Conservation (phyloP, 2,113 vertebrate species). For the Gasterosteus nipponicus region DNA sequence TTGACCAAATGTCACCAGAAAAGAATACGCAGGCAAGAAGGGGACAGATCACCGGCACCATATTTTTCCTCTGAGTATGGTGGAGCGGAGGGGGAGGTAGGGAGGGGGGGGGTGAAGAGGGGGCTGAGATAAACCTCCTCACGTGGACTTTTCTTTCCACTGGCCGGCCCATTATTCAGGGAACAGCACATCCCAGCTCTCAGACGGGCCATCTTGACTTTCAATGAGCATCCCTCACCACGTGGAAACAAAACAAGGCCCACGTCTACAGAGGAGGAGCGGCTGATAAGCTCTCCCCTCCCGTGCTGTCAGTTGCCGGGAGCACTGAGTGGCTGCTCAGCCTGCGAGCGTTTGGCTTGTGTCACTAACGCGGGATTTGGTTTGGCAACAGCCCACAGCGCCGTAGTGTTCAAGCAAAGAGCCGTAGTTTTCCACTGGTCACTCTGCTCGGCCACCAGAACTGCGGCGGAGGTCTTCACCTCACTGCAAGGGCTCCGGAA, state of each 20-base stretch:
- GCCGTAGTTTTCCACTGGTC: slow-evolving; percentile 63
- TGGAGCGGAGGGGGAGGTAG: not conserved
- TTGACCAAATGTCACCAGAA: slow-evolving; percentile 5
- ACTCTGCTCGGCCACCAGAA: slow-evolving; percentile 51
- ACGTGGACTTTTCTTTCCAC: slow-evolving; percentile 19
- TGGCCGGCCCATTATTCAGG: not conserved
- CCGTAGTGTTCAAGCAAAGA: slow-evolving; percentile 62
- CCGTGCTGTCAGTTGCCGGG: slow-evolving; percentile 39
- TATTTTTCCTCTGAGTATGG: slow-evolving; percentile 19
- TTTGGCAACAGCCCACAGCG: slow-evolving; percentile 65
- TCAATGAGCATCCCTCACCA: slow-evolving; percentile 46
- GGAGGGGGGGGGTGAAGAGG: slow-evolving; percentile 18
- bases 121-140: slow-evolving; percentile 41
- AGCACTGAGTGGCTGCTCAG: slow-evolving; percentile 49
- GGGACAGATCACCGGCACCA: not conserved
- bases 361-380: slow-evolving; percentile 61
- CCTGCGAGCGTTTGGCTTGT: slow-evolving; percentile 51
- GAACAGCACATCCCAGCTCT: slow-evolving; percentile 28
- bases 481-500: slow-evolving; percentile 44
- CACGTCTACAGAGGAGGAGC: slow-evolving; percentile 26
- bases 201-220: slow-evolving; percentile 31
- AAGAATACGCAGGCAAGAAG: slow-evolving; percentile 16
- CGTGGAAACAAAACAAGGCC: slow-evolving; percentile 33
- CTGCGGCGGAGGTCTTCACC: slow-evolving; percentile 6
- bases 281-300: slow-evolving; percentile 15